Evolutionary conservation across 2,797 vertebrate species (phyloP).

Genomic region (Sparidentex hasta): DNA sequence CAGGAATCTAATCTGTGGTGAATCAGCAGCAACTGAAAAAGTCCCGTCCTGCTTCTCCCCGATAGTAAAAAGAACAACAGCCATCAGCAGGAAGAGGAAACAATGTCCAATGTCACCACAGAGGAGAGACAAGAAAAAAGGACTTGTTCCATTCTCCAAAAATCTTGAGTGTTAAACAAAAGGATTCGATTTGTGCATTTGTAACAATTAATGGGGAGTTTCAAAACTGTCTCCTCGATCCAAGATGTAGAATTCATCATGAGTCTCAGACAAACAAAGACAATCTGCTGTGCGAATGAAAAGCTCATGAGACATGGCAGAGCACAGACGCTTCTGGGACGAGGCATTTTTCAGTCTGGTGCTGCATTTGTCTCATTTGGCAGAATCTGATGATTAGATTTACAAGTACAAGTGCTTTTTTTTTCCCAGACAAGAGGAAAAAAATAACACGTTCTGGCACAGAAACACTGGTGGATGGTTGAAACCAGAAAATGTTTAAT

Average conservation of each 20-base stretch:
- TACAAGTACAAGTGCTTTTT: conserved; percentile 53
- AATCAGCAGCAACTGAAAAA: conserved; percentile 85
- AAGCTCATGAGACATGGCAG: conserved; percentile 60
- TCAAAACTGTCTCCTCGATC: conserved; percentile 37
- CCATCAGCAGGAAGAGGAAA: conserved; percentile 78
- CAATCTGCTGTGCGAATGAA: conserved; percentile 77
- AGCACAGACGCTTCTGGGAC: conserved; percentile 53
- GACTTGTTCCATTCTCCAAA: conserved; percentile 42
- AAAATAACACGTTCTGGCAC: conserved; percentile 37
- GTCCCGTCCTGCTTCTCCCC: conserved; percentile 68
- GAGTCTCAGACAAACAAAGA: conserved; percentile 61
- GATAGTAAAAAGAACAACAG: conserved; percentile 81
- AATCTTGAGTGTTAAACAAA: conserved; percentile 65
- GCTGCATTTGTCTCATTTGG: conserved; percentile 73
- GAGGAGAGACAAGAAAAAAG: conserved; percentile 59
- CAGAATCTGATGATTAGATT: conserved; percentile 74
- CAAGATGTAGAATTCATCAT: conserved; percentile 62
- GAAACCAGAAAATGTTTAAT: conserved; percentile 49
- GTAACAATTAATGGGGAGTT: conserved; percentile 64
- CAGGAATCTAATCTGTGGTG: conserved; percentile 77
- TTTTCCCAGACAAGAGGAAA: not conserved
- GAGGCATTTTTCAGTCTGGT: conserved; percentile 62
- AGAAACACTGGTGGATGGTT: conserved; percentile 2
- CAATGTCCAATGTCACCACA: conserved; percentile 72
- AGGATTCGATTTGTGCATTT: conserved; percentile 49